A percentile compares a stretch with the other conserved stretches of the same genome.
Conservation (phyloP, 2,113 vertebrate species). For the Chiloscyllium plagiosum region DNA sequence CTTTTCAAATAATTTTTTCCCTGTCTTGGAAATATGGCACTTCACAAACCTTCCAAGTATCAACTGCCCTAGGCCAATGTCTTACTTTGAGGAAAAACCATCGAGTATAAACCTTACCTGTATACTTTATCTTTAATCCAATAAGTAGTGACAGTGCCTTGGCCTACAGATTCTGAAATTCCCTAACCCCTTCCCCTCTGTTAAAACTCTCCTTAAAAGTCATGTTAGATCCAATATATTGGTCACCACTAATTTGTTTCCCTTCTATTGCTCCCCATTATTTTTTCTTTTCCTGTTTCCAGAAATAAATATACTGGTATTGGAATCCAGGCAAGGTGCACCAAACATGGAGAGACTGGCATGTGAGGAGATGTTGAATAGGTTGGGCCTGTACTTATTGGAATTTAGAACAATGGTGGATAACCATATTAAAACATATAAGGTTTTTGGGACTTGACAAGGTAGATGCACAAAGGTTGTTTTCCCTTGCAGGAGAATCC, state of each 20-base stretch:
- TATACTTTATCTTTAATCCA: background rate
- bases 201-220: background rate
- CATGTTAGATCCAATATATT: background rate
- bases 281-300: background rate
- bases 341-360: too few species aligned
- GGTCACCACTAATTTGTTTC: background rate
- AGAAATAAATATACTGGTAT: too few species aligned
- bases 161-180: background rate
- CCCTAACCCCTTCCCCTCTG: background rate
- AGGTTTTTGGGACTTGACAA: too few species aligned
- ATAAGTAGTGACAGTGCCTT: background rate
- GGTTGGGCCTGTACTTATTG: too few species aligned
- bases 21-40: background rate
- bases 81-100: background rate
- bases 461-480: too few species aligned
- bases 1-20: background rate
- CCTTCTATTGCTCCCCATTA: background rate
- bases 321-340: too few species aligned
- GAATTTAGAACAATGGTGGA: too few species aligned
- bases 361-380: too few species aligned
- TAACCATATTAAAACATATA: too few species aligned
- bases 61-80: background rate
- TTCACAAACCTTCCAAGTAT: background rate
- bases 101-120: background rate
- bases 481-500: too few species aligned